A percentile compares a stretch with the other conserved stretches of the same genome.
phyloP scores from a whole-genome alignment of 2,888 invertebrate species.

The Rosalia funebris region DNA sequence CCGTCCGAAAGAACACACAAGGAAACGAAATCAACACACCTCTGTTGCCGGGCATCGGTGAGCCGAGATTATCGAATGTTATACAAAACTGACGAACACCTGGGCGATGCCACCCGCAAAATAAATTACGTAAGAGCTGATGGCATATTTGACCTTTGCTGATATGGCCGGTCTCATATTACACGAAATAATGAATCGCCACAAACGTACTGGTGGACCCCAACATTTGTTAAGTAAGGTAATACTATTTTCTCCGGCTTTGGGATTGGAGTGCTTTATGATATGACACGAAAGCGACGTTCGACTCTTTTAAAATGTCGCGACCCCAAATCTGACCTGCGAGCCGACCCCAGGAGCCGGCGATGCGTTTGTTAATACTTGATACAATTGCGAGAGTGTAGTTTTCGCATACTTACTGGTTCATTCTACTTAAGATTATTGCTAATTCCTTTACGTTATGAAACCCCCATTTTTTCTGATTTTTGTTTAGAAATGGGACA shows the following conservation, averaged over 20 bases:
- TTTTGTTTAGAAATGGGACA: too few relatives aligned
- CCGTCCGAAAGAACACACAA: neutral
- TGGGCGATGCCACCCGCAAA: slow-evolving; percentile 41
- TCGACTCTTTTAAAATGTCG: slow-evolving; percentile 10
- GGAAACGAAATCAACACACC: neutral
- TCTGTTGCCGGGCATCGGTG: neutral
- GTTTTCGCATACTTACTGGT: too few relatives aligned
- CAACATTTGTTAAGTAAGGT: slow-evolving; percentile 13
- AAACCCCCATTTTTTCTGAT: too few relatives aligned
- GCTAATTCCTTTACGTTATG: too few relatives aligned
- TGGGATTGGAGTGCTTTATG: slow-evolving; percentile 1
- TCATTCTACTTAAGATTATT: too few relatives aligned
- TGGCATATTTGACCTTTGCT: slow-evolving; percentile 28
- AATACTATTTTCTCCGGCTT: neutral
- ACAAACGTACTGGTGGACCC: slow-evolving; percentile 15
- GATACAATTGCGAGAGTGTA: too few relatives aligned
- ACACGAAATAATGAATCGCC: slow-evolving; percentile 29
- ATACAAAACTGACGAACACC: slow-evolving; percentile 33
- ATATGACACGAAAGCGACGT: neutral
- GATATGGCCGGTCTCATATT: slow-evolving; percentile 26
- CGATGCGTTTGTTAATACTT: too few relatives aligned
- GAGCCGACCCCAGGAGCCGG: too few relatives aligned
- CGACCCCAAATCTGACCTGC: neutral
- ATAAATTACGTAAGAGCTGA: slow-evolving; percentile 40
- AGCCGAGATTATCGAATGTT: slow-evolving; percentile 10